Percentiles rank a stretch among this genome's conserved stretches.
Conservation (phyloP, 2,888 invertebrate species). For the Calameuta idolon region DNA sequence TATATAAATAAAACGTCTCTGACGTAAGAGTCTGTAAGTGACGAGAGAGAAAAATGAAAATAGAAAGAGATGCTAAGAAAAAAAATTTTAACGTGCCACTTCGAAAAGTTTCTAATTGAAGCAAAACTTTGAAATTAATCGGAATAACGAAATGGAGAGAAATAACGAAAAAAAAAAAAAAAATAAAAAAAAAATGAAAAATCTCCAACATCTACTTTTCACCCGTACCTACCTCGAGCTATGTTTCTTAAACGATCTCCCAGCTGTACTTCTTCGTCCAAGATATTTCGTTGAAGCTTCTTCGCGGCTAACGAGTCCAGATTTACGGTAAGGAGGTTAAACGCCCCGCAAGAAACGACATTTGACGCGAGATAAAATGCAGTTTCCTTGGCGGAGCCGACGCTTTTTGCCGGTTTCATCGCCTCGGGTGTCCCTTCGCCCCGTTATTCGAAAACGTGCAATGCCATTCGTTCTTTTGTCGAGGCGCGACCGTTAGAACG, state of each 20-base stretch:
- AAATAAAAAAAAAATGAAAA: neutral
- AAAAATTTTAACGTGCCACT: neutral
- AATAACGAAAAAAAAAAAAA: neutral
- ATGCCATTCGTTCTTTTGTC: neutral
- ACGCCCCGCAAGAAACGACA: constrained; percentile 46
- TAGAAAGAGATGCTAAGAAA: neutral
- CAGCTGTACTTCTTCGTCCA: constrained; percentile 29
- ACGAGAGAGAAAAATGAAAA: neutral
- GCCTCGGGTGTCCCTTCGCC: neutral
- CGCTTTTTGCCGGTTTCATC: neutral
- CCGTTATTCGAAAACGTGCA: neutral
- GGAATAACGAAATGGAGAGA: neutral
- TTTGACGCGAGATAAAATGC: constrained; percentile 47
- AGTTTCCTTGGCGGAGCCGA: constrained; percentile 20
- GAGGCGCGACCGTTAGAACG: neutral
- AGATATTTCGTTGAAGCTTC: constrained; percentile 50
- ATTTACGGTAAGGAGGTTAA: constrained; percentile 46
- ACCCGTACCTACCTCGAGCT: neutral
- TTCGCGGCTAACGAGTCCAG: constrained; percentile 44
- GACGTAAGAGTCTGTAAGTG: neutral
- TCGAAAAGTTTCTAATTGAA: neutral
- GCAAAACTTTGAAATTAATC: neutral
- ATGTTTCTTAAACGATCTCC: too few species aligned
- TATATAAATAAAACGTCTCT: neutral
- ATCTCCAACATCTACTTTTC: neutral